Percentiles rank a stretch among this genome's conserved stretches.
These are phyloP conservation scores for Chydorus sphaericus DNA, from an alignment of 2,888 invertebrate species.

Conservation along the genomic window DNA sequence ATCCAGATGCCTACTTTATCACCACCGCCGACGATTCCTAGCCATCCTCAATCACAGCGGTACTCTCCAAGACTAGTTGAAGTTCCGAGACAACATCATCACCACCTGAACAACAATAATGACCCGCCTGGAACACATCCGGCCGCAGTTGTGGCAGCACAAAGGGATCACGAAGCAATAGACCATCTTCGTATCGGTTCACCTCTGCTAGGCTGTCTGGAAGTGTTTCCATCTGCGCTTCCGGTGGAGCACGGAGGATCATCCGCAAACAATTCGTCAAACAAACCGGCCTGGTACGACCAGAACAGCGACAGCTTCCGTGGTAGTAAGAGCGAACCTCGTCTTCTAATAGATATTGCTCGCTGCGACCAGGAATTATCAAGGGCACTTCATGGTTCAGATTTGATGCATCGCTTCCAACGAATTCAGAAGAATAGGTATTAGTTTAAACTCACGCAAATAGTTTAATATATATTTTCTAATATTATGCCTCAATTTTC, in stretches of 20 bases:
- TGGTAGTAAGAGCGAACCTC: constrained; percentile 40
- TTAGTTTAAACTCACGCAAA: too few relatives aligned
- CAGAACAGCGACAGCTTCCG: constrained; percentile 43
- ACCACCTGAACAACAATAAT: too few relatives aligned
- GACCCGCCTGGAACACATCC: constrained; percentile 37
- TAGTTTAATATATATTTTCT: too few relatives aligned
- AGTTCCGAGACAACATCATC: too few relatives aligned
- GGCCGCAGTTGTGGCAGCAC: constrained; percentile 46
- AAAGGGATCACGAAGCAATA: background rate
- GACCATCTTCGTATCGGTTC: constrained; percentile 21
- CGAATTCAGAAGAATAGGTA: background rate
- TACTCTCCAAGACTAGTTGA: too few relatives aligned
- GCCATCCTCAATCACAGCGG: background rate
- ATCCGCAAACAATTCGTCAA: background rate
- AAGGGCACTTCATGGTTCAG: constrained; percentile 36
- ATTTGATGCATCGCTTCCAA: background rate
- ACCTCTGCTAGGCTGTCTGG: constrained; percentile 23
- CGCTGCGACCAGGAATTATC: constrained; percentile 51
- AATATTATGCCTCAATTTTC: too few relatives aligned
- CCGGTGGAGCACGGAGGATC: background rate
- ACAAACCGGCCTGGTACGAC: constrained; percentile 40
- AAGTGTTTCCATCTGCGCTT: background rate
- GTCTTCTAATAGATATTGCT: constrained; percentile 47
- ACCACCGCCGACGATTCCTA: background rate
- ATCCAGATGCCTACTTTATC: background rate